Percentiles rank a stretch among this genome's conserved stretches.
phyloP scores from a whole-genome alignment of 2,797 vertebrate genomes.

The Channallabes apus region DNA sequence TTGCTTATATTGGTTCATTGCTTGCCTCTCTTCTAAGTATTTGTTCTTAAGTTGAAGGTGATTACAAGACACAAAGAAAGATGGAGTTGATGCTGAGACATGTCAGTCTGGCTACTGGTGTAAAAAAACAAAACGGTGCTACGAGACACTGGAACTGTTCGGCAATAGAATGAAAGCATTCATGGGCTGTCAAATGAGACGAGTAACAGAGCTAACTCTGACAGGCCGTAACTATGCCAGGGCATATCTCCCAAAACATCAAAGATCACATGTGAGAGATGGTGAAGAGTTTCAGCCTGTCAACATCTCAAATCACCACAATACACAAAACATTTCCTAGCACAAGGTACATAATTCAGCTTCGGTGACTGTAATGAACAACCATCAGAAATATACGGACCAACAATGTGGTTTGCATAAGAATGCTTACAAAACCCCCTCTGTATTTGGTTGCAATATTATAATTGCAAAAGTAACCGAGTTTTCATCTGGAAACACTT shows the following conservation, averaged over 20 bases:
- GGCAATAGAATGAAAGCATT: slow-evolving; percentile 1
- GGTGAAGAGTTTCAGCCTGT: not conserved
- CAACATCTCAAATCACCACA: not conserved
- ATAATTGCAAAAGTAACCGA: slow-evolving; percentile 1
- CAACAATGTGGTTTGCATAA: slow-evolving; percentile 2
- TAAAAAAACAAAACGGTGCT: not conserved
- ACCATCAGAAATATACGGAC: not conserved
- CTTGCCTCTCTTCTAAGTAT: not conserved
- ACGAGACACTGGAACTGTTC: not conserved
- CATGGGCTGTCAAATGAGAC: not conserved
- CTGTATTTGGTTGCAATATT: not conserved
- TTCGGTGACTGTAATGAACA: not conserved
- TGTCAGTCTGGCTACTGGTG: slow-evolving; percentile 9
- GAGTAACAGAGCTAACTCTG: slow-evolving; percentile 1
- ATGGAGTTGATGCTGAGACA: not conserved
- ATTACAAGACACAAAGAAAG: not conserved
- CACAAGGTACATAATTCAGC: not conserved
- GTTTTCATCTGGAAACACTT: slow-evolving; percentile 20
- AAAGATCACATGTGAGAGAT: not conserved
- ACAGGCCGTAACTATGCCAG: not conserved
- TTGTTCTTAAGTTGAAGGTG: not conserved
- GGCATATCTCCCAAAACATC: slow-evolving; percentile 10
- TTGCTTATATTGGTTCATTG: not conserved
- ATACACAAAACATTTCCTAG: not conserved
- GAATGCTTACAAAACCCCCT: not conserved